Base-by-base conservation (phyloP, 1,140 invertebrate genomes). In the Nilaparvata lugens region DNA sequence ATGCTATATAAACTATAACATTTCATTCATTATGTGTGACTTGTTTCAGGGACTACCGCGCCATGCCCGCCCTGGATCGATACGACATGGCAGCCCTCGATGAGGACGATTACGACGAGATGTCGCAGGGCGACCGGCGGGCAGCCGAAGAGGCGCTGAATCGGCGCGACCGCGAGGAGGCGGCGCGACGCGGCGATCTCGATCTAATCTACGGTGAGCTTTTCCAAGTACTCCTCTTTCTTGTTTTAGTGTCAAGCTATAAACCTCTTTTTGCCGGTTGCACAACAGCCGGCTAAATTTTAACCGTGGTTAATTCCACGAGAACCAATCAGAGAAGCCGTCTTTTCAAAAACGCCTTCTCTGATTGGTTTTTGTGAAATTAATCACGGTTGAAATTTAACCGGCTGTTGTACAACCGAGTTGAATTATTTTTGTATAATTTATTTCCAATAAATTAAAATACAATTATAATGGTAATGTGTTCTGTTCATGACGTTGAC, bases 51-150 rank as follows among this genome's bases (percentile, higher is more conserved):
- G 97, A 99, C 78, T 99, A 99, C 76, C 92, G 93, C 4, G 83
- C 91, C 0, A 96, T 98, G 83, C 91, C 96, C 58, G 94, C 87
- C 57, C 74, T 99, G 66, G 97, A 99, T 79, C 82, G 83, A 25
- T 98, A 98, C 75, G 95, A 98, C 74, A 77, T 78, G 11, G 84
- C 87, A 60, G 81, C 86, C 58, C 70, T 99, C 62, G 96, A 99
- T 73, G 90, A 95, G 68, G 89, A 88, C 11, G 92, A 95, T 28
- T 93, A 91, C 69, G 91, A 91, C 52, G 82, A 85, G 31, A 76
- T 97, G 71, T 96, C 95, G 0, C 82, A 93, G 58, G 85, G 78
- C 59, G 95, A 91, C 52, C 83, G 97, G 14, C 74, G 80, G 23
- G 91, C 88, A 13, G 97, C 95, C 55, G 97, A 99, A 76, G 76